A percentile compares a stretch with the other conserved stretches of the same genome.
These are phyloP conservation scores for Philonicus albiceps DNA, from an alignment of 2,888 invertebrate genomes.

Conservation along the genomic window DNA sequence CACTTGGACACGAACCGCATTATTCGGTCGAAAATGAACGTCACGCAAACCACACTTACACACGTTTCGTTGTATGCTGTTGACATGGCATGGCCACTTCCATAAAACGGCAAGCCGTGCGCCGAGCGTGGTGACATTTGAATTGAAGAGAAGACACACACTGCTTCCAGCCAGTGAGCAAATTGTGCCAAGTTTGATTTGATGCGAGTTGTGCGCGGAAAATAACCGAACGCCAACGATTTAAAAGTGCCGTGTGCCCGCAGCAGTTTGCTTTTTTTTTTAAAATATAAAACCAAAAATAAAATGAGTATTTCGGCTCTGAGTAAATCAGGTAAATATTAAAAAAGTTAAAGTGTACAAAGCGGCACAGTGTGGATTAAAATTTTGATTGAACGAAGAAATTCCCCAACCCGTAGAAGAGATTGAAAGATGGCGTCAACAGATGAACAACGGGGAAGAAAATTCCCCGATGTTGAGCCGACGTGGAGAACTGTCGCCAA, in stretches of 20 bases:
- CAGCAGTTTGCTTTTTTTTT: background rate
- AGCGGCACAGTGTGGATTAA: slow-evolving; percentile 14
- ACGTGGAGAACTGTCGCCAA: slow-evolving; percentile 42
- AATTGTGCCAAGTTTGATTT: slow-evolving; percentile 26
- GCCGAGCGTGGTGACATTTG: slow-evolving; percentile 36
- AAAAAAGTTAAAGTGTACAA: slow-evolving; percentile 13
- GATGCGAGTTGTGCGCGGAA: background rate
- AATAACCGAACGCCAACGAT: background rate
- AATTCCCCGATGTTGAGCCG: slow-evolving; percentile 47
- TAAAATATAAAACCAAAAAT: background rate
- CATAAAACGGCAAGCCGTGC: slow-evolving; percentile 18
- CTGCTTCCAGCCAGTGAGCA: slow-evolving; percentile 30
- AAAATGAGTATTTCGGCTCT: slow-evolving; percentile 25
- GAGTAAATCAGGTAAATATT: slow-evolving; percentile 36
- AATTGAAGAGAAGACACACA: slow-evolving; percentile 22
- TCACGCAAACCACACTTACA: background rate
- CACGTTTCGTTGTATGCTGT: background rate
- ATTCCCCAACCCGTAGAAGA: slow-evolving; percentile 50
- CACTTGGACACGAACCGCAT: background rate
- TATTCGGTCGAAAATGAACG: background rate
- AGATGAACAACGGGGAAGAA: slow-evolving; percentile 50
- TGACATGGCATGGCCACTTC: slow-evolving; percentile 2
- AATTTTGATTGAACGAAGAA: slow-evolving; percentile 41
- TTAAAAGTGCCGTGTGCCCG: background rate
- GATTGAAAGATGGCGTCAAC: slow-evolving; percentile 51